These are phyloP conservation scores for Steinernema hermaphroditum DNA, from an alignment of 2,888 invertebrate species.

Conservation along the genomic window DNA sequence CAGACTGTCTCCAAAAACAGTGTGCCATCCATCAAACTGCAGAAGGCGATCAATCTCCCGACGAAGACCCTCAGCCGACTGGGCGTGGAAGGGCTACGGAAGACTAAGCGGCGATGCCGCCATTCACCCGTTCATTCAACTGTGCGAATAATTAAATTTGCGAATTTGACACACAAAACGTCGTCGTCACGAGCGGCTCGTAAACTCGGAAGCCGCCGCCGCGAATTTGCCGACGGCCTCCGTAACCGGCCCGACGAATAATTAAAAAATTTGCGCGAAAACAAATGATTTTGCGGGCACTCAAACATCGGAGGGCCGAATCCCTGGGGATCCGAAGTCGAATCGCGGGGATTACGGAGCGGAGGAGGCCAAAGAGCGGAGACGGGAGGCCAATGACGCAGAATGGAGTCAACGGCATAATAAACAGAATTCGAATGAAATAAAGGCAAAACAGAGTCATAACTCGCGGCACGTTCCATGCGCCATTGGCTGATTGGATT, in stretches of 20 bases:
- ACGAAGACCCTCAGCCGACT: background rate
- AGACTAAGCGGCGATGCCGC: background rate
- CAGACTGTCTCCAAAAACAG: conserved; percentile 3
- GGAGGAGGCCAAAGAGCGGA: conserved; percentile 5
- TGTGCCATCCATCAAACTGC: background rate
- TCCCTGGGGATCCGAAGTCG: conserved; percentile 2
- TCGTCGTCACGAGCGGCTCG: conserved; percentile 10
- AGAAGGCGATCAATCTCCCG: background rate
- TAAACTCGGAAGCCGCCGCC: conserved; percentile 16
- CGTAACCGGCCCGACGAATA: background rate
- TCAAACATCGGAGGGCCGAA: conserved; percentile 1
- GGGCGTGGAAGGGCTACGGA: no score
- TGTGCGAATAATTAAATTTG: conserved; percentile 31
- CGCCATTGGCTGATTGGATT: conserved; percentile 2
- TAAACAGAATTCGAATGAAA: background rate
- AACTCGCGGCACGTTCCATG: background rate
- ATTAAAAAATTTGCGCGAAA: conserved; percentile 30
- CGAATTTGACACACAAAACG: conserved; percentile 25
- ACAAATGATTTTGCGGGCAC: conserved; percentile 25
- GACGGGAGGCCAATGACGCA: background rate
- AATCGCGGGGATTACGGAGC: background rate
- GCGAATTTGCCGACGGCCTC: background rate
- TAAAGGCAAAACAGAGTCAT: background rate
- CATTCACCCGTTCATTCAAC: conserved; percentile 27
- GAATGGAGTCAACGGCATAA: background rate